Conservation (phyloP, 2,888 invertebrate genomes). For the Volucella zonaria region DNA sequence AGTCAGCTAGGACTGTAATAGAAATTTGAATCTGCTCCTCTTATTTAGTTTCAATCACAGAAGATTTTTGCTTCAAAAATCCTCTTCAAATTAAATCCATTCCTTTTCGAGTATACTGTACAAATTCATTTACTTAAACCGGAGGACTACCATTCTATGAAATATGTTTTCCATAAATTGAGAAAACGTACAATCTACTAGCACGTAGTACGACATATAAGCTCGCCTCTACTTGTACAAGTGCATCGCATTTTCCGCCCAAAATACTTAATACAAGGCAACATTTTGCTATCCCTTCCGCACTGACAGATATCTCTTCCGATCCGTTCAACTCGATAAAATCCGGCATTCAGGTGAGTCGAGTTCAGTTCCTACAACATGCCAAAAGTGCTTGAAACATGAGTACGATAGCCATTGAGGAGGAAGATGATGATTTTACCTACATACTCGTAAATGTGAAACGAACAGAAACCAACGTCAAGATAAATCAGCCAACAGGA, state of each 20-base stretch:
- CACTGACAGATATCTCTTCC: constrained; percentile 49
- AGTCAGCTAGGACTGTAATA: no score
- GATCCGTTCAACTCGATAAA: constrained; percentile 55
- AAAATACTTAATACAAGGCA: constrained; percentile 25
- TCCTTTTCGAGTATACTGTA: no score
- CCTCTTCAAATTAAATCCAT: no score
- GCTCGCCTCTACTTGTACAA: no score
- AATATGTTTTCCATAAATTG: constrained; percentile 22
- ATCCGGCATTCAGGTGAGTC: constrained; percentile 56
- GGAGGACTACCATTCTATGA: constrained; percentile 1
- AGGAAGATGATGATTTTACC: constrained; percentile 20
- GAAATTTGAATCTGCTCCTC: no score
- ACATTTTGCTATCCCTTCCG: constrained; percentile 35
- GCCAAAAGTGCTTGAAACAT: constrained; percentile 44
- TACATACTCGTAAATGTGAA: constrained; percentile 23
- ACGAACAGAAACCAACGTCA: constrained; percentile 46
- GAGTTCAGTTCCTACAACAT: constrained; percentile 18
- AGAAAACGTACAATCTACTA: not conserved
- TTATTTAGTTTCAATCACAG: no score
- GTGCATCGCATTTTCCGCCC: constrained; percentile 2
- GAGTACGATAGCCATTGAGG: constrained; percentile 25
- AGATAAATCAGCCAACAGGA: constrained; percentile 41
- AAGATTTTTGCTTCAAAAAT: no score
- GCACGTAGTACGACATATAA: no score
- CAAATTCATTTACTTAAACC: constrained; percentile 3